These are phyloP conservation scores for Augiades crinisus DNA, from an alignment of 2,888 invertebrate genomes.

Conservation along the genomic window DNA sequence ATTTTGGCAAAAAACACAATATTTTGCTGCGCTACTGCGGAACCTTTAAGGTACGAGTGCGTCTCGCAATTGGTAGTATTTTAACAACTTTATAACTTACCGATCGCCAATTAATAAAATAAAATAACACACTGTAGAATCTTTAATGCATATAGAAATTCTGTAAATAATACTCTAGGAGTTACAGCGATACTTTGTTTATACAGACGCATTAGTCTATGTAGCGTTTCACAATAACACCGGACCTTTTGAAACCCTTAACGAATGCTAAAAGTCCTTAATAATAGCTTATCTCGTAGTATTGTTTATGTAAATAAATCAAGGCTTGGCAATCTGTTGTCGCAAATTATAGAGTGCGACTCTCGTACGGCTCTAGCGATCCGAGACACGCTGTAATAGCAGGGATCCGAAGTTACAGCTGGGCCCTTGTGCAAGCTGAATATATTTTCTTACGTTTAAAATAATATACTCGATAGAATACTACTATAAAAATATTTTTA, in stretches of 20 bases:
- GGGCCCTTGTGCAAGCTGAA: neutral
- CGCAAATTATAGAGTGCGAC: constrained; percentile 66
- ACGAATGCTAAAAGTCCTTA: constrained; percentile 48
- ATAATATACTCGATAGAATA: too few relatives aligned
- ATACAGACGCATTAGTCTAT: neutral
- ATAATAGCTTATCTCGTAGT: constrained; percentile 48
- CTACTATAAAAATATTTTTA: too few relatives aligned
- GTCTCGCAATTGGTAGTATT: too few relatives aligned
- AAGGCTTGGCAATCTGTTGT: constrained; percentile 51
- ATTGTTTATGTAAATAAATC: constrained; percentile 75
- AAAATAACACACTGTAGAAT: too few relatives aligned
- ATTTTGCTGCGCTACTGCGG: too few relatives aligned
- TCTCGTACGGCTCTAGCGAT: constrained; percentile 60
- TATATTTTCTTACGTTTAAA: neutral
- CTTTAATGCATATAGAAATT: too few relatives aligned
- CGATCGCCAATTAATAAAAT: too few relatives aligned
- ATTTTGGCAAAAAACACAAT: too few relatives aligned
- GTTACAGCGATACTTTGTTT: too few relatives aligned
- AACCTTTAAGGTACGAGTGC: too few relatives aligned
- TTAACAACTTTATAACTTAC: too few relatives aligned
- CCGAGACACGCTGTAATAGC: constrained; percentile 71
- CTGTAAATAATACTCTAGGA: too few relatives aligned
- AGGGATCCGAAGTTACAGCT: constrained; percentile 36
- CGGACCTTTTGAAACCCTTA: neutral
- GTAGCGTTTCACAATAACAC: neutral